phyloP scores from a whole-genome alignment of 2,113 vertebrate species.

The Platycercus adscitus region DNA sequence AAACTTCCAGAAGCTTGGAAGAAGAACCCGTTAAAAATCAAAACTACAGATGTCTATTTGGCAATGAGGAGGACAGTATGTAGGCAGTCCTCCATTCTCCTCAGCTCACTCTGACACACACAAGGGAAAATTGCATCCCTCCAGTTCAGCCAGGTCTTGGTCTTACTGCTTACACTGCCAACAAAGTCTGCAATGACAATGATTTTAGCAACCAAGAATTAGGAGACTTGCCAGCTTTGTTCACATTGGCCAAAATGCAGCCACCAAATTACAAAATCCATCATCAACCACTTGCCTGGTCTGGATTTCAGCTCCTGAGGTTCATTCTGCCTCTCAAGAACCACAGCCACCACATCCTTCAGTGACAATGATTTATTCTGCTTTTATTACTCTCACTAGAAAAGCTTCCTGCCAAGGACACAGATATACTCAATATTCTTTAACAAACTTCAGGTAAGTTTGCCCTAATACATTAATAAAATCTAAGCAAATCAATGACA shows the following conservation, averaged over 20 bases:
- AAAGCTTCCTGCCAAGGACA: constrained; percentile 29
- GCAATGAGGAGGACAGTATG: neutral
- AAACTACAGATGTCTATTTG: neutral
- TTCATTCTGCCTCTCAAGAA: neutral
- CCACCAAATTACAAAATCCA: neutral
- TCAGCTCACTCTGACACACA: neutral
- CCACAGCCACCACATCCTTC: neutral
- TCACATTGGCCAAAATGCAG: neutral
- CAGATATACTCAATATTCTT: neutral
- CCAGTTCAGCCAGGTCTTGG: neutral
- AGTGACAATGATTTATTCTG: constrained; percentile 48
- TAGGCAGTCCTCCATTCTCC: neutral
- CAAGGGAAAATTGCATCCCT: neutral
- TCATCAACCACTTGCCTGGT: neutral
- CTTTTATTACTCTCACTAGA: constrained; percentile 27
- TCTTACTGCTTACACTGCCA: neutral
- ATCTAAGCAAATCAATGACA: constrained; percentile 31
- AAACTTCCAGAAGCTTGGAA: neutral
- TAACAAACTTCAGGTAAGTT: constrained; percentile 33
- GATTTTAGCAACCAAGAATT: neutral
- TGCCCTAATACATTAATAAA: constrained; percentile 19
- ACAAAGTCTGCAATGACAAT: neutral
- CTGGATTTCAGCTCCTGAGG: neutral
- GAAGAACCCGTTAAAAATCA: neutral
- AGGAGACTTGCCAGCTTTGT: neutral